Percentiles rank a stretch among this genome's conserved stretches.
phyloP scores from a whole-genome alignment of 2,888 invertebrate genomes.

The Cryptocephalus moraei region DNA sequence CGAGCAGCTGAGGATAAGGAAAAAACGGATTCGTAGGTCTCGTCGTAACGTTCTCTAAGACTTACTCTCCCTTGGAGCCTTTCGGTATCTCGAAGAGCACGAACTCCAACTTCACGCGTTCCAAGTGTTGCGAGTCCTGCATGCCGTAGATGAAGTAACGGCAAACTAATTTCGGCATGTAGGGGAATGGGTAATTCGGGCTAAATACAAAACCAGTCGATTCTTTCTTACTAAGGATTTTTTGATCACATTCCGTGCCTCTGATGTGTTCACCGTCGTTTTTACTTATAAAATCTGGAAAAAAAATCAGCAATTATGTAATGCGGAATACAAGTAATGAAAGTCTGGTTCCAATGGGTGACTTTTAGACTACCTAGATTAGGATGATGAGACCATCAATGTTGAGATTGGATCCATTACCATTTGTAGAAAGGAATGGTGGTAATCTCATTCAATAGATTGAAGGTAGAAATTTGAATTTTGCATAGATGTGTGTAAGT shows the following conservation, averaged over 20 bases:
- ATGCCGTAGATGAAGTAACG: conserved; percentile 97
- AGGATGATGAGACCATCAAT: no score
- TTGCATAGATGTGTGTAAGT: no score
- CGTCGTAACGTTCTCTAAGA: conserved; percentile 19
- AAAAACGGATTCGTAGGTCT: not conserved
- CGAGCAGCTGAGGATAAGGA: conserved; percentile 53
- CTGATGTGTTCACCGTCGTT: conserved; percentile 91
- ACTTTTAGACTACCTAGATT: no score
- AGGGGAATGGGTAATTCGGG: conserved; percentile 92
- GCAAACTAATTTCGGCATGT: conserved; percentile 93
- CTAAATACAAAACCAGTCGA: conserved; percentile 88
- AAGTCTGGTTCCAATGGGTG: no score
- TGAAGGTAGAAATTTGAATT: no score
- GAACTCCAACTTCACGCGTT: conserved; percentile 85
- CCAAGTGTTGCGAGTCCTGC: conserved; percentile 93
- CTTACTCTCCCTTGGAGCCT: conserved; percentile 75
- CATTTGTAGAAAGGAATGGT: no score
- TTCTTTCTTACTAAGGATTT: conserved; percentile 88
- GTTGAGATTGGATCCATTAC: no score
- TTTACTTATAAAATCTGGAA: conserved; percentile 81
- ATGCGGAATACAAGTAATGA: no score
- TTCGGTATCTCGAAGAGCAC: conserved; percentile 84
- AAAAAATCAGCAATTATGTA: conserved; percentile 6
- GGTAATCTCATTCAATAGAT: no score
- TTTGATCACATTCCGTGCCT: conserved; percentile 98